Evolutionary conservation across 2,888 invertebrate species (phyloP), one percentile per base, ranked within the genome.

Genomic region (Aleiodes alternator): DNA sequence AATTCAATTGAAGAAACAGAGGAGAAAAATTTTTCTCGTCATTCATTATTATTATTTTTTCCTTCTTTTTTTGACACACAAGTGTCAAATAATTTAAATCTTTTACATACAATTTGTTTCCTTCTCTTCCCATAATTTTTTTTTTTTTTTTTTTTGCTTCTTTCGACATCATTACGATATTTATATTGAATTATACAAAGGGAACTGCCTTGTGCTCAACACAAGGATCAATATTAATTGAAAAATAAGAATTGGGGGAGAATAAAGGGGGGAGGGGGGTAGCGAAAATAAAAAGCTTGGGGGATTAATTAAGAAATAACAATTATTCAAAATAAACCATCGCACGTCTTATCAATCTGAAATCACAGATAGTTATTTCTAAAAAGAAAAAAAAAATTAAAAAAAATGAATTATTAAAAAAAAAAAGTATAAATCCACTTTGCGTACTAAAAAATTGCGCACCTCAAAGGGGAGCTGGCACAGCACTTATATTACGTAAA

Each of bases 401-500:
- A 50, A 66, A 66, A 57, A 57, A 16, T 23, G 29, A 59, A 59
- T 76, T 78, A 76, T 75, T 31, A 23, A 48, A 23, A 48, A 48
- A 23, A 48, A 31, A 29, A 14, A 8, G 16, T 64, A 53, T 34
- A 55, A 79, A 81, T 79, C 77, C 73, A 56, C 75, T 79, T 79
- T 66, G 80, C 76, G 76, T 71, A 76, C 73, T 78, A 75, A 31
- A 31, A 75, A 71, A 57, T 64, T 57, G 78, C 73, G 59, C 78
- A 70, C 72, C 80, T 74, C 76, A 75, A 77, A 48, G 68, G 73
- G 69, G 74, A 72, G 79, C 85, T 86, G 85, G 84, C 86, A 85
- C 85, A 86, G 83, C 85, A 83, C 86, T 84, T 84, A 85, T 81
- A 73, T 76, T 87, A 88, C 81, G 82, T 85, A 85, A 85, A 86